Evolutionary conservation across 2,888 invertebrate species (phyloP).

Genomic region (Drosophila macrospina): DNA sequence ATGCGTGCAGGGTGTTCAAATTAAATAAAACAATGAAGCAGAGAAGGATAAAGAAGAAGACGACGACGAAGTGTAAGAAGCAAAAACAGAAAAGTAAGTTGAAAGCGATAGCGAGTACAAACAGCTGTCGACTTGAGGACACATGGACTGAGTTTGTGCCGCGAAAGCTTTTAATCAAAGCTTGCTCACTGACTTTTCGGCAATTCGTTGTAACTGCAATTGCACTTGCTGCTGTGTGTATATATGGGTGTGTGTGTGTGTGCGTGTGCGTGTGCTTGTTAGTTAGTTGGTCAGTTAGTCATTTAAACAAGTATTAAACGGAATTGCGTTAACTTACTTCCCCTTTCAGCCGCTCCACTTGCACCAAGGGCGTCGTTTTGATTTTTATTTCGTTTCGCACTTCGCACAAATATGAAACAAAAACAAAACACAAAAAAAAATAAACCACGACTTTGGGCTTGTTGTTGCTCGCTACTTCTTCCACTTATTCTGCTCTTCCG

Average conservation of each 20-base stretch:
- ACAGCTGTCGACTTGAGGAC: slow-evolving; percentile 58
- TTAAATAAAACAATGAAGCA: neutral
- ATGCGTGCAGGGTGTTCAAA: slow-evolving; percentile 16
- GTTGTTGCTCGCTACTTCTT: slow-evolving; percentile 19
- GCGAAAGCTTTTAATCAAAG: slow-evolving; percentile 28
- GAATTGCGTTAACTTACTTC: slow-evolving; percentile 32
- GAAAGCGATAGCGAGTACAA: slow-evolving; percentile 48
- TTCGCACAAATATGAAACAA: slow-evolving; percentile 12
- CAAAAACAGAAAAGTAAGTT: slow-evolving; percentile 25
- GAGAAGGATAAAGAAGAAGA: slow-evolving; percentile 4
- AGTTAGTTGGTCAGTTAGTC: slow-evolving; percentile 18
- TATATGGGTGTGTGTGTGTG: neutral
- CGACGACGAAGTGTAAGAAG: neutral
- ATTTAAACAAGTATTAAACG: slow-evolving; percentile 26
- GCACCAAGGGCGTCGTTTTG: slow-evolving; percentile 18
- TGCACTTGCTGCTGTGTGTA: slow-evolving; percentile 4
- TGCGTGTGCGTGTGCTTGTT: slow-evolving; percentile 4
- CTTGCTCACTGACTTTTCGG: slow-evolving; percentile 13
- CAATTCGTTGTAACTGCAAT: slow-evolving; percentile 7
- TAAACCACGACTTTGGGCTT: slow-evolving; percentile 24
- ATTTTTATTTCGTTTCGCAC: slow-evolving; percentile 20
- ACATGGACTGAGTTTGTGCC: slow-evolving; percentile 12
- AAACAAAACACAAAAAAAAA: slow-evolving; percentile 34
- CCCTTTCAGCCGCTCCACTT: slow-evolving; percentile 23
- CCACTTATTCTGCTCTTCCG: slow-evolving; percentile 7